Conservation (phyloP, 2,113 vertebrate species). For the Callocephalon fimbriatum region DNA sequence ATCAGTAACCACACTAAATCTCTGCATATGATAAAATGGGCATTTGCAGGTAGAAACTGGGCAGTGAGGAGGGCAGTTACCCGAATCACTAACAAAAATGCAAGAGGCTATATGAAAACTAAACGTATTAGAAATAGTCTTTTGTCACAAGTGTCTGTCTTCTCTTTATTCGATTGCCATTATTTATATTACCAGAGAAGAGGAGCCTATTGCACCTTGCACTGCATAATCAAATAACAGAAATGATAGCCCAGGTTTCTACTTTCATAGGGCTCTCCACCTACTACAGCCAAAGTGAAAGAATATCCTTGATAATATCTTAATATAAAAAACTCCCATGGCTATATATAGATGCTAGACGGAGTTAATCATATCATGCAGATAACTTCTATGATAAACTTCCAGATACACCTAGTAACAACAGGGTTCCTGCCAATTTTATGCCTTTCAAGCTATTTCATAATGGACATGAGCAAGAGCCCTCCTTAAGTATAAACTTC, state of each 20-base stretch:
- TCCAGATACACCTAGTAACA: constrained; percentile 3
- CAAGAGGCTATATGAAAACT: background rate
- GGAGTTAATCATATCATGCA: background rate
- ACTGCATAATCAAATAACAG: background rate
- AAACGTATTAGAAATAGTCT: background rate
- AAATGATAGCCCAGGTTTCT: background rate
- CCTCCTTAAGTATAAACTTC: background rate
- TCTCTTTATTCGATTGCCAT: background rate
- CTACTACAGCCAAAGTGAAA: background rate
- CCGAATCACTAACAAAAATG: background rate
- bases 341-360: background rate
- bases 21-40: background rate
- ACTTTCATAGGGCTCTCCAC: background rate
- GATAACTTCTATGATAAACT: background rate
- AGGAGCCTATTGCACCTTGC: background rate
- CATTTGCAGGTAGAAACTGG: background rate
- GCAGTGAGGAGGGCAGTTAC: background rate
- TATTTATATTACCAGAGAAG: background rate
- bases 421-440: background rate
- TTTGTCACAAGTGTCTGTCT: background rate
- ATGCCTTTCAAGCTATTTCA: background rate
- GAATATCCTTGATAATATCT: background rate
- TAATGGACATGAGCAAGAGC: background rate
- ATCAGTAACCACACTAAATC: background rate
- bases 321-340: background rate